Base-by-base conservation (phyloP, 2,888 invertebrate species). In the Eupithecia abbreviata region DNA sequence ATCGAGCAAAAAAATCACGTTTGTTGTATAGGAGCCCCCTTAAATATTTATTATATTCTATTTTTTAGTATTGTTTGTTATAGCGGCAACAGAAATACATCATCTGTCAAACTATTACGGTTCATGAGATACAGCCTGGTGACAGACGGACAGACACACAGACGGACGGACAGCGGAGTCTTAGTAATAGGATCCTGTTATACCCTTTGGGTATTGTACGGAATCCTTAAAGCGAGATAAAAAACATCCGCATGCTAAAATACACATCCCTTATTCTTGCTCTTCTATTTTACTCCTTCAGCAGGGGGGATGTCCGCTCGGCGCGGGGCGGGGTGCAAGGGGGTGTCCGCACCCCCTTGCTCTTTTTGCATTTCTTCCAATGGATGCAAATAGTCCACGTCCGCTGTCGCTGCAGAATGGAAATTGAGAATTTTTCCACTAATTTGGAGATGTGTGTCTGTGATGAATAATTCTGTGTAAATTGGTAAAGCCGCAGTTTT, bases 341-440 rank as follows among this genome's bases (percentile, higher is more conserved):
- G 77, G 76, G 75, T 69, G 75, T 75, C 55, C 65, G 62, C 49
- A 69, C 73, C 69, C 78, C 18, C 87, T 90, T 89, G 89, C 86
- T 92, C 90, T 91, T 90, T 93, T 93, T 91, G 87, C 89, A 85
- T 91, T 92, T 91, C 92, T 93, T 92, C 90, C 90, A 87, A 87
- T 90, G 91, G 88, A 91, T 92, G 92, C 92, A 92, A 92, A 93
- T 91, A 89, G 89, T 85, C 89, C 78, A 49, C 66, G 71, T 70
- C 66, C 72, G 85, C 86, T 87, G 85, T 85, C 83, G 83, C 83
- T 82, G 85, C 85, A 82, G 84, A 90, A 90, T 90, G 86, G 90
- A 86, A 90, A 91, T 91, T 88, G 90, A 78, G 88, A 89, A 90
- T 90, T 91, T 88, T 91, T 88, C 68, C 86, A 86, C 86, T 89